Conservation (phyloP, 2,797 vertebrate genomes). For the Poecilia velifera region DNA sequence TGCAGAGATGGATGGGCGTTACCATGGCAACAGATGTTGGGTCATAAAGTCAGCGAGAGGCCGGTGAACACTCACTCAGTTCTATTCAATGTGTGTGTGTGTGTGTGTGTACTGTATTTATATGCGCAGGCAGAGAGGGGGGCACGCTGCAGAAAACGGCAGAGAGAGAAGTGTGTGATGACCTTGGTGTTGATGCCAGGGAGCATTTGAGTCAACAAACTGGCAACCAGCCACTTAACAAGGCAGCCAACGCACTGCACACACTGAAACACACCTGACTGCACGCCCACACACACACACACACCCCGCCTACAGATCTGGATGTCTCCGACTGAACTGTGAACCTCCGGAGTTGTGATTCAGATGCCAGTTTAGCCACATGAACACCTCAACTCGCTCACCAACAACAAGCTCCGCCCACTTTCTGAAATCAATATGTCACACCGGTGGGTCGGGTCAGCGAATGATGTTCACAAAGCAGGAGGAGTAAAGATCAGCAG, state of each 20-base stretch:
- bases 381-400: background rate
- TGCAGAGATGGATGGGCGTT: slow-evolving; percentile 38
- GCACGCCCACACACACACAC: slow-evolving; percentile 1
- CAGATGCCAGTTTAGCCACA: background rate
- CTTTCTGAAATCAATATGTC: background rate
- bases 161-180: slow-evolving; percentile 2
- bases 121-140: slow-evolving; percentile 16
- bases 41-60: slow-evolving; percentile 60
- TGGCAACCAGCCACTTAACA: slow-evolving; percentile 39
- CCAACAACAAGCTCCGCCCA: slow-evolving; percentile 1
- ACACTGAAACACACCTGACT: slow-evolving; percentile 12
- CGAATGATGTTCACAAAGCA: slow-evolving; percentile 1
- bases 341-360: slow-evolving; percentile 34
- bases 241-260: slow-evolving; percentile 5
- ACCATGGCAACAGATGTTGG: slow-evolving; percentile 67
- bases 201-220: slow-evolving; percentile 46
- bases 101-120: background rate
- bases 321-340: slow-evolving; percentile 35
- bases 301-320: slow-evolving; percentile 42
- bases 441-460: background rate
- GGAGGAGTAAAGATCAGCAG: background rate
- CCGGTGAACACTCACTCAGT: slow-evolving; percentile 27
- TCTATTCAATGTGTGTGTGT: slow-evolving; percentile 6
- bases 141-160: slow-evolving; percentile 27
- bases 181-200: slow-evolving; percentile 49